Conservation (phyloP, 92 coral and sea anemone species). For the Phenganax marumi region DNA sequence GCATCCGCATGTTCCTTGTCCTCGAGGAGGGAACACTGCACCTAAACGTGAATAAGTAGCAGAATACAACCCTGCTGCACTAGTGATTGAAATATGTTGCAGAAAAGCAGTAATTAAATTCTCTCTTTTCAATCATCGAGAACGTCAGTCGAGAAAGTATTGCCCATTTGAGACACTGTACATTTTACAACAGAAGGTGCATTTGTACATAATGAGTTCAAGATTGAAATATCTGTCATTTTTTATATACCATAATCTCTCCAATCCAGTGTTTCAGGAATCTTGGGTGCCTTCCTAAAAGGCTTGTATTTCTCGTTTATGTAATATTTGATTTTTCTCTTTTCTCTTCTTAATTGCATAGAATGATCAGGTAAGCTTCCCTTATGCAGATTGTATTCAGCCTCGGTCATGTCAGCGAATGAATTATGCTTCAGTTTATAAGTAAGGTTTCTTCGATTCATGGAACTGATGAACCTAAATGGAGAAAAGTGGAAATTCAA, state of each 20-base stretch:
- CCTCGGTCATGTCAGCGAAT: conserved; percentile 88
- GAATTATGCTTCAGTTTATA: conserved; percentile 71
- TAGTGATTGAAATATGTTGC: not conserved
- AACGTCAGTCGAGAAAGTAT: too few relatives aligned
- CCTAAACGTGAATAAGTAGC: conserved; percentile 42
- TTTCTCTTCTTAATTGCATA: conserved; percentile 32
- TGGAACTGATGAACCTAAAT: conserved; percentile 76
- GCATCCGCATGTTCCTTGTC: conserved; percentile 94
- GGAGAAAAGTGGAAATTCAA: not conserved
- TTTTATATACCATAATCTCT: conserved; percentile 74
- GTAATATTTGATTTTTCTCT: conserved; percentile 1
- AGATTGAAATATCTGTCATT: not conserved
- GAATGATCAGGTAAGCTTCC: conserved; percentile 71
- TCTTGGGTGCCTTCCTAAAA: conserved; percentile 41
- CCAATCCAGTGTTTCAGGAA: conserved; percentile 86
- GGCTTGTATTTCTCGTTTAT: conserved; percentile 37
- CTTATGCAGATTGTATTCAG: conserved; percentile 69
- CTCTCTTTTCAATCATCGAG: too few relatives aligned
- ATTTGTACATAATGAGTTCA: too few relatives aligned
- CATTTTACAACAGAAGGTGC: too few relatives aligned
- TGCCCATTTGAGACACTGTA: too few relatives aligned
- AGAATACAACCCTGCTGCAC: not conserved
- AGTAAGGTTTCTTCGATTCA: conserved; percentile 65
- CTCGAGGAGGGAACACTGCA: conserved; percentile 82
- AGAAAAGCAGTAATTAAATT: not conserved